phyloP scores from a whole-genome alignment of 1,140 invertebrate genomes.

The Pomphorhynchus laevis region DNA sequence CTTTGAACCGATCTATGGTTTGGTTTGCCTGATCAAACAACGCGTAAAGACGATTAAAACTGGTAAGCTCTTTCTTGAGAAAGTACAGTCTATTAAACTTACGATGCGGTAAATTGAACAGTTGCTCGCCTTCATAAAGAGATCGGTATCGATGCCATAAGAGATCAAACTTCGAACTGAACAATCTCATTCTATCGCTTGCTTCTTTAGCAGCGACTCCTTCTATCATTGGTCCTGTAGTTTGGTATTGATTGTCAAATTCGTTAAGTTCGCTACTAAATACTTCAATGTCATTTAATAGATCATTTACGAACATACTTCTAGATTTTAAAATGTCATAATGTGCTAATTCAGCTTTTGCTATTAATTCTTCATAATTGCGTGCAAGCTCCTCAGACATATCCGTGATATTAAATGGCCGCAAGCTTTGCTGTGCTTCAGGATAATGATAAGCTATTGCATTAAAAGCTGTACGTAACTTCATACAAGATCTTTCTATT shows the following conservation, averaged over 20 bases:
- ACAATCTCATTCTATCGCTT: constrained; percentile 55
- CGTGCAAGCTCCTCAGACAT: too few species aligned
- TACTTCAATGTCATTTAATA: constrained; percentile 33
- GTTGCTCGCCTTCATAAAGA: constrained; percentile 60
- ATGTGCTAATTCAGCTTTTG: too few species aligned
- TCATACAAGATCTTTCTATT: too few species aligned
- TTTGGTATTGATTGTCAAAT: neutral
- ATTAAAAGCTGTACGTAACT: too few species aligned
- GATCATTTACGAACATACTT: too few species aligned
- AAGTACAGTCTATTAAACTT: neutral
- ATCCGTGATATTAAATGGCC: too few species aligned
- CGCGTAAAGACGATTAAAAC: constrained; percentile 70
- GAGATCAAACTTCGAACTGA: constrained; percentile 59
- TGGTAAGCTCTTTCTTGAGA: constrained; percentile 43
- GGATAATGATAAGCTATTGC: too few species aligned
- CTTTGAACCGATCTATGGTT: constrained; percentile 65
- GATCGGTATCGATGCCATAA: constrained; percentile 67
- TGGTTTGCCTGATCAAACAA: constrained; percentile 83
- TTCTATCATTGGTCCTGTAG: constrained; percentile 46
- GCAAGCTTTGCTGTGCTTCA: too few species aligned
- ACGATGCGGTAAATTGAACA: constrained; percentile 39
- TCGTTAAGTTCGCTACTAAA: neutral
- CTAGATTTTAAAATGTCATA: too few species aligned
- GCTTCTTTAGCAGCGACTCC: constrained; percentile 56
- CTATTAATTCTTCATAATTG: too few species aligned